Evolutionary conservation across 2,113 vertebrate species (phyloP), one percentile per base, ranked within the genome.

Genomic region (Baryphthengus martii): DNA sequence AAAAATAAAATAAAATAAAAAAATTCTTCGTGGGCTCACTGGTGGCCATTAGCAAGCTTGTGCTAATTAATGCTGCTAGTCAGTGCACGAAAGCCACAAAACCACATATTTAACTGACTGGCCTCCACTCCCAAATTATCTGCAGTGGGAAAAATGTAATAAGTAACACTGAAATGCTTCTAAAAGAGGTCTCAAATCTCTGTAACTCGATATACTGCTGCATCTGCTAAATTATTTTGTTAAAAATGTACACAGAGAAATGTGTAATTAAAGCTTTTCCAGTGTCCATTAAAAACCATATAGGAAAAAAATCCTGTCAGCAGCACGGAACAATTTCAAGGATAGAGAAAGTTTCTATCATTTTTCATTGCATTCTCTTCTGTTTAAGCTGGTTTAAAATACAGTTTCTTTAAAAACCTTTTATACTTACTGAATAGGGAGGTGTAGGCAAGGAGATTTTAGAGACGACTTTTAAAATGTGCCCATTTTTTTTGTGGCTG

Each of bases 371-470:
- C 31, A 49, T 59, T 75, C 17, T 79, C 7, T 81, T 55, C 44
- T 29, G 80, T 50, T 68, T 61, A 66, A 76, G 33, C 29, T 84
- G 20, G 8, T 56, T 79, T 74, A 80, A 86, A 85, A 63, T 37
- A 45, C 4, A 52, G 14, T 74, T 81, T 68, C 13, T 63, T 90
- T 71, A 6, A n/a, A 80, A 65, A 93, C n/a, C 11, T 47, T 83
- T 58, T 31, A 95, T 98, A 99, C 99, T 99, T 99, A 99, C 99
- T 94, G 99, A 99, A 83, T 99, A 99, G 18, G 99, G 99, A 85
- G 99, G 99, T 50, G 98, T 99, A 96, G 99, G 99, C 72, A 99
- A 97, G 35, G 99, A 99, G 93, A 99, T 99, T 98, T 98, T 99
- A 92, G 99, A 99, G 90, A 99, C 95, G 93, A 99, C 98, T 94